phyloP scores from a whole-genome alignment of 1,140 invertebrate genomes.

The Apis cerana region DNA sequence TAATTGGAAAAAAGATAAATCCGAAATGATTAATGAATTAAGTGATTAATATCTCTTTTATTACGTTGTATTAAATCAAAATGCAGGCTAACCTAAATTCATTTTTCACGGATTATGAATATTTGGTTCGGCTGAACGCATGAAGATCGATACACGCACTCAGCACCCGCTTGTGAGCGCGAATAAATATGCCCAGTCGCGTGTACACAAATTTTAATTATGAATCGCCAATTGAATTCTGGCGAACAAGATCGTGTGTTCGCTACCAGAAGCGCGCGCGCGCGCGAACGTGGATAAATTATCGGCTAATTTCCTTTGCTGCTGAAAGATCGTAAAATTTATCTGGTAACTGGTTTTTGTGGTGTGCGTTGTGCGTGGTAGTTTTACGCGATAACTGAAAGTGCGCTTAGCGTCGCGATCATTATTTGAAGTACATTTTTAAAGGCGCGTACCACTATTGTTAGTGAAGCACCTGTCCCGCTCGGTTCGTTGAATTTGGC shows the following conservation, averaged over 20 bases:
- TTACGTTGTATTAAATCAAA: neutral
- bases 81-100: conserved; percentile 16
- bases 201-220: conserved; percentile 46
- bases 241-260: conserved; percentile 1
- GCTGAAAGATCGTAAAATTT: conserved; percentile 42
- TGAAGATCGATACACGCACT: conserved; percentile 9
- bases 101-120: conserved; percentile 28
- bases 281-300: conserved; percentile 14
- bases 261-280: neutral
- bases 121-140: conserved; percentile 6
- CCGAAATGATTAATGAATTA: conserved; percentile 10
- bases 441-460: conserved; percentile 37
- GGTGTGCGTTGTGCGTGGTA: neutral
- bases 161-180: neutral
- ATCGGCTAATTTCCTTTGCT: conserved; percentile 38
- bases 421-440: conserved; percentile 37
- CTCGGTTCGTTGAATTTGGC: conserved; percentile 53
- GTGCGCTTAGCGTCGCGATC: conserved; percentile 42
- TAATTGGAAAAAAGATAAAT: neutral
- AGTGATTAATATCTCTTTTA: conserved; percentile 41
- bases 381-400: conserved; percentile 35
- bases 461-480: conserved; percentile 54
- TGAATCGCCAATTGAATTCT: conserved; percentile 34
- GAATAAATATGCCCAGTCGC: conserved; percentile 29
- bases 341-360: neutral